Percentiles rank a stretch among this genome's conserved stretches.
Evolutionary conservation across 1,140 invertebrate species (phyloP).

Genomic region (Procambarus clarkii): DNA sequence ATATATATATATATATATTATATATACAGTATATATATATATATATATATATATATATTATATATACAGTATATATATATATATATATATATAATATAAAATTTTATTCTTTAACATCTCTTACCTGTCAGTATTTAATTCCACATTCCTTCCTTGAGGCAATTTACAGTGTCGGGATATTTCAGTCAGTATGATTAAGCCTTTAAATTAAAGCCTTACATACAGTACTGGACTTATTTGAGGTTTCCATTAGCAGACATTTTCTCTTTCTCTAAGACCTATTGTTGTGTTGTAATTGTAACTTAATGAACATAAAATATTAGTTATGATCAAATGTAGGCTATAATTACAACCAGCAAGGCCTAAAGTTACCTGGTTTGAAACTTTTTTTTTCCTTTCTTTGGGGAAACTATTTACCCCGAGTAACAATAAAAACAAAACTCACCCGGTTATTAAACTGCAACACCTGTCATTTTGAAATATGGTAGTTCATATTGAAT

Average conservation of each 20-base stretch:
- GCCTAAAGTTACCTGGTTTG: background rate
- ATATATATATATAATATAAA: background rate
- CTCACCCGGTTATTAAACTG: too few species aligned
- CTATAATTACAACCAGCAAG: background rate
- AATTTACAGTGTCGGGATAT: background rate
- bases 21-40: background rate
- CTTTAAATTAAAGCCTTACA: background rate
- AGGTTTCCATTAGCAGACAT: background rate
- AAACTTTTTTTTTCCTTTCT: background rate
- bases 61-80: too few species aligned
- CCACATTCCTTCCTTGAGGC: conserved; percentile 26
- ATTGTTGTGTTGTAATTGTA: background rate
- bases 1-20: background rate
- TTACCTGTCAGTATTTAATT: conserved; percentile 48
- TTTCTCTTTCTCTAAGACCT: background rate
- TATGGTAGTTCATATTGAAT: background rate
- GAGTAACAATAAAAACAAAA: too few species aligned
- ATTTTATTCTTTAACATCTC: conserved; percentile 29
- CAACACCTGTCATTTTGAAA: too few species aligned
- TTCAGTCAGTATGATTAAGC: conserved; percentile 3
- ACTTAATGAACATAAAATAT: background rate
- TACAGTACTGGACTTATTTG: background rate
- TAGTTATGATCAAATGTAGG: background rate
- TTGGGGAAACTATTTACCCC: too few species aligned
- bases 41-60: too few species aligned